Evolutionary conservation across 2,888 invertebrate genomes (phyloP).

Genomic region (Linnaemya vulpina): DNA sequence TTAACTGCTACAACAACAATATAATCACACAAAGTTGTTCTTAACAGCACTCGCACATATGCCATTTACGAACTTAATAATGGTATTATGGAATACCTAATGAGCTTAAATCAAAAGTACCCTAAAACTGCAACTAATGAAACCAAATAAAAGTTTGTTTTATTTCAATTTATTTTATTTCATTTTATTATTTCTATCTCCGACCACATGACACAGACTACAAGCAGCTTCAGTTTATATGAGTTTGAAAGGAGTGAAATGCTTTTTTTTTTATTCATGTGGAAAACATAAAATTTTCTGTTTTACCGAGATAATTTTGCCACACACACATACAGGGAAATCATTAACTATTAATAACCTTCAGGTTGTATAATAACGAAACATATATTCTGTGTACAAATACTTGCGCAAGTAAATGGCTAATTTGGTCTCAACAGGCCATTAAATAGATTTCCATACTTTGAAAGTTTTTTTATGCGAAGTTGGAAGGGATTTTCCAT

Average conservation of each 20-base stretch:
- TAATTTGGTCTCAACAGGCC: too few relatives aligned
- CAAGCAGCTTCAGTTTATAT: conserved; percentile 35
- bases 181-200: not conserved
- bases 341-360: conserved; percentile 42
- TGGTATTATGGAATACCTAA: conserved; percentile 48
- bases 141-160: conserved; percentile 51
- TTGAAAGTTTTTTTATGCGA: too few relatives aligned
- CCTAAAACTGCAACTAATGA: conserved; percentile 63
- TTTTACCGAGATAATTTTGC: conserved; percentile 35
- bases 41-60: not conserved
- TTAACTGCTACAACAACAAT: not conserved
- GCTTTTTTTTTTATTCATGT: not conserved
- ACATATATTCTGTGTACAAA: not conserved
- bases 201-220: conserved; percentile 38
- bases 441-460: too few relatives aligned
- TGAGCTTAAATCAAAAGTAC: conserved; percentile 60
- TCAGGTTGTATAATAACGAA: not conserved
- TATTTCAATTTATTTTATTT: not conserved
- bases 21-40: not conserved
- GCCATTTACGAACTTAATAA: conserved; percentile 25
- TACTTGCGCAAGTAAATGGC: too few relatives aligned
- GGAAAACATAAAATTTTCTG: conserved; percentile 21
- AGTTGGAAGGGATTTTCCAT: too few relatives aligned
- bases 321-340: not conserved
- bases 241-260: not conserved